Conservation (phyloP, 2,113 vertebrate genomes). For the Protobothrops flavoviridis region DNA sequence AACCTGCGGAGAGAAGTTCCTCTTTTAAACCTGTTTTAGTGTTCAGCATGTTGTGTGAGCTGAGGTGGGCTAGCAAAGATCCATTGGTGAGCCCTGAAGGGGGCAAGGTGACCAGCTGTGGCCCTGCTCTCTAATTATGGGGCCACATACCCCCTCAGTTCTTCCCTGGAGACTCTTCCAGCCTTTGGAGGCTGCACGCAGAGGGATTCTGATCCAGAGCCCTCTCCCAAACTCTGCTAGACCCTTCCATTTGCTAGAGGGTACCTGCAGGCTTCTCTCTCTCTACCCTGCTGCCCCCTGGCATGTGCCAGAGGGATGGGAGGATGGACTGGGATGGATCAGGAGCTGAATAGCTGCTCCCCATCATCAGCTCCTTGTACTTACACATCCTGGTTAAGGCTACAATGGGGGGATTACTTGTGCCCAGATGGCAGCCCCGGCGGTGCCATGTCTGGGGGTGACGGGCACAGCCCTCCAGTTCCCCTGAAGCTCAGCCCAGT, state of each 20-base stretch:
- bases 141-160: fast-evolving
- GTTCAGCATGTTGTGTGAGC: neutral
- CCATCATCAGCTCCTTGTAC: neutral
- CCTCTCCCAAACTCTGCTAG: neutral
- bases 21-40: neutral
- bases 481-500: neutral
- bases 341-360: neutral
- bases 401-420: neutral
- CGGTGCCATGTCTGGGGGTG: neutral
- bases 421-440: neutral
- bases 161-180: neutral
- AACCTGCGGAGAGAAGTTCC: neutral
- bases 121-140: neutral
- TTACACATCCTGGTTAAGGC: no score
- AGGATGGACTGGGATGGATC: neutral
- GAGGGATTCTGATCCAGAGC: neutral
- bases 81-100: neutral
- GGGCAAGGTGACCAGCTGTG: neutral
- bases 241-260: neutral
- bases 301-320: neutral
- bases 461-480: neutral
- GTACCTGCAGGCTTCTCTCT: neutral
- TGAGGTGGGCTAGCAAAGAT: neutral
- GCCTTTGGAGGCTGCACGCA: neutral
- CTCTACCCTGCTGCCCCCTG: neutral